Evolutionary conservation across 2,113 vertebrate genomes (phyloP).

Genomic region (Triplophysa rosa): DNA sequence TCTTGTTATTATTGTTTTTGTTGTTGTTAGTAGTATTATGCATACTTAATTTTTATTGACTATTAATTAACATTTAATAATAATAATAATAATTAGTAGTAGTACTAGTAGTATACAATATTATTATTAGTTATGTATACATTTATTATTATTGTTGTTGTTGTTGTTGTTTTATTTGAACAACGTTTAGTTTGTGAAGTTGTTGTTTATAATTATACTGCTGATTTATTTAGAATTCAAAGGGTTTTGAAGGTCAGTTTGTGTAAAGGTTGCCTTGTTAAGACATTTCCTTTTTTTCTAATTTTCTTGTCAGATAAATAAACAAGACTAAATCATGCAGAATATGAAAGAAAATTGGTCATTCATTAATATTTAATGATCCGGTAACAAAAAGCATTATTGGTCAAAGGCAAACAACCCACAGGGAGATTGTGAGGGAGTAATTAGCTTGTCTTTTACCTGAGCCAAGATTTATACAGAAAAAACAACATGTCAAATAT

Average conservation of each 20-base stretch:
- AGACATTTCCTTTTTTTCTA: conserved; percentile 34
- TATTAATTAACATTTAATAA: no score
- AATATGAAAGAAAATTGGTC: conserved; percentile 67
- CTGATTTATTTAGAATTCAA: background rate
- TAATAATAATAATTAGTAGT: no score
- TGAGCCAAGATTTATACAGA: conserved; percentile 51
- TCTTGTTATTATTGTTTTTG: no score
- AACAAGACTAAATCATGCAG: conserved; percentile 70
- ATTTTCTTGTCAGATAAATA: conserved; percentile 36
- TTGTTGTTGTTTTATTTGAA: no score
- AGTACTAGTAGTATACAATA: no score
- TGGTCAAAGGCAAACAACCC: conserved; percentile 60
- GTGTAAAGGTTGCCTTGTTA: background rate
- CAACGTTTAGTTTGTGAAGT: background rate
- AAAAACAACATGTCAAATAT: background rate
- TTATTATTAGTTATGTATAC: no score
- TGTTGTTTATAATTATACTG: background rate
- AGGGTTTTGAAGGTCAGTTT: background rate
- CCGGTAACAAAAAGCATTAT: conserved; percentile 65
- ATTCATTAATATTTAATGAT: conserved; percentile 74
- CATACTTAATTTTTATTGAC: no score
- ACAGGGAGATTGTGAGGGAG: conserved; percentile 57
- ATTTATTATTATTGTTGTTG: no score
- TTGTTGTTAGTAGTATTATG: no score
- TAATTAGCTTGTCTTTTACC: conserved; percentile 67